Evolutionary conservation across 1,140 invertebrate genomes (phyloP), one percentile per base, ranked within the genome.

Genomic region (Musca vetustissima): DNA sequence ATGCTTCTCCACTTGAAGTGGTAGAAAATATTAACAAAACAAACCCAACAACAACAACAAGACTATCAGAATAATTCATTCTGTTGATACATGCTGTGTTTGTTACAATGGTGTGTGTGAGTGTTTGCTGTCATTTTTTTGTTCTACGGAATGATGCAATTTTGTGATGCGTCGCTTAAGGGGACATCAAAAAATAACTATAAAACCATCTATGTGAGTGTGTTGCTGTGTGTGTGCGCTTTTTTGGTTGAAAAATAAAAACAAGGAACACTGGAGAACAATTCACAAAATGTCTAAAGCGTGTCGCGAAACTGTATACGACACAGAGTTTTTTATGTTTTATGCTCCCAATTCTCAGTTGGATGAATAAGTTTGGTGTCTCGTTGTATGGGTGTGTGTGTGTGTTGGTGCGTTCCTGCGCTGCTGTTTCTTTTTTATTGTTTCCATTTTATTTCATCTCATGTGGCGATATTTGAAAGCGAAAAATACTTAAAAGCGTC

Each of bases 141-240:
- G n/a, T 52, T 21, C n/a, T 7, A 9, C 17, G 24, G 32, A 36
- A 52, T 36, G 69, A 72, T 72, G 72, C 73, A 74, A 71, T 76
- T 73, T 72, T n/a, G 22, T 53, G 71, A 69, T 72, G 71, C 73
- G 72, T 75, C 24, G 59, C 65, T 52, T 66, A 24, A 52, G 49
- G 49, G 25, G 65, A 52, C 49, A 52, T 49, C 65, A 53, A 65
- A 65, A 28, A 53, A 59, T 28, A 59, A 59, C 55, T 59, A 25
- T 28, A 59, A 43, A 43, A 43, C 6, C 36, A 9, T 43, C 11
- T 9, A 6, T 43, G 36, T 7, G 36, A 43, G 36, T 43, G 36
- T 43, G 36, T 8, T 2, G 36, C 2, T 61, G 57, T 61, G 57
- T 17, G 1, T 17, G 49, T 61, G 36, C 4, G 11, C 13, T 43